phyloP scores from a whole-genome alignment of 2,797 vertebrate species.

The Argentina silus region DNA sequence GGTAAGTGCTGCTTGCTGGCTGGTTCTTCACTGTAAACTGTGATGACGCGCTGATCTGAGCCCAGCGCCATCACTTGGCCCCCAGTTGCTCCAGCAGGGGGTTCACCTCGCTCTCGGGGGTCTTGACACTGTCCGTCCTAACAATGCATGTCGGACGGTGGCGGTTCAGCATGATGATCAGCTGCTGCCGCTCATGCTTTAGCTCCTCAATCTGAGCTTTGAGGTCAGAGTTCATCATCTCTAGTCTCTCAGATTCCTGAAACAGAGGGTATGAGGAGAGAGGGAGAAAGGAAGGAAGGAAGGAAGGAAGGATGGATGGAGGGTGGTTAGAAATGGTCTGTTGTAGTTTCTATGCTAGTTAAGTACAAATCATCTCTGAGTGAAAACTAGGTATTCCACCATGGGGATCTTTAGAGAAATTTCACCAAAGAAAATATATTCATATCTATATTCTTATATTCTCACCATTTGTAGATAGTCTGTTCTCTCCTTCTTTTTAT shows the following conservation, averaged over 20 bases:
- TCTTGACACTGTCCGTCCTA: constrained; percentile 92
- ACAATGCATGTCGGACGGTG: constrained; percentile 97
- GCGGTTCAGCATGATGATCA: constrained; percentile 94
- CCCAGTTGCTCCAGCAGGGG: constrained; percentile 89
- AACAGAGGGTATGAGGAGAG: constrained; percentile 1
- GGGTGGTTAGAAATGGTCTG: too few species aligned
- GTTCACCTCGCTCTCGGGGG: constrained; percentile 86
- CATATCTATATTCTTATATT: neutral
- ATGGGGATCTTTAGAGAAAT: too few species aligned
- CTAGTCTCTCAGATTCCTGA: constrained; percentile 94
- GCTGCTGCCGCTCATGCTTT: constrained; percentile 93
- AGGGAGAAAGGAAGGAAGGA: neutral
- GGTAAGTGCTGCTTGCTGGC: constrained; percentile 71
- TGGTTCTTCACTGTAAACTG: constrained; percentile 66
- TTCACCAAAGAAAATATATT: too few species aligned
- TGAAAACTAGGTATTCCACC: too few species aligned
- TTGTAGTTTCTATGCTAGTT: too few species aligned
- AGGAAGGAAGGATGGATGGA: neutral
- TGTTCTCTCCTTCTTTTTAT: constrained; percentile 97
- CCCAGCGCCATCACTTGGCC: constrained; percentile 57
- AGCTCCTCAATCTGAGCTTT: constrained; percentile 97
- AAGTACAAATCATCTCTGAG: neutral
- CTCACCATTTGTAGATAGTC: constrained; percentile 95
- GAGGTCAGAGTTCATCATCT: constrained; percentile 94
- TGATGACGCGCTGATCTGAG: constrained; percentile 19